Conservation (phyloP, 2,888 invertebrate genomes). For the Megalurothrips usitatus region DNA sequence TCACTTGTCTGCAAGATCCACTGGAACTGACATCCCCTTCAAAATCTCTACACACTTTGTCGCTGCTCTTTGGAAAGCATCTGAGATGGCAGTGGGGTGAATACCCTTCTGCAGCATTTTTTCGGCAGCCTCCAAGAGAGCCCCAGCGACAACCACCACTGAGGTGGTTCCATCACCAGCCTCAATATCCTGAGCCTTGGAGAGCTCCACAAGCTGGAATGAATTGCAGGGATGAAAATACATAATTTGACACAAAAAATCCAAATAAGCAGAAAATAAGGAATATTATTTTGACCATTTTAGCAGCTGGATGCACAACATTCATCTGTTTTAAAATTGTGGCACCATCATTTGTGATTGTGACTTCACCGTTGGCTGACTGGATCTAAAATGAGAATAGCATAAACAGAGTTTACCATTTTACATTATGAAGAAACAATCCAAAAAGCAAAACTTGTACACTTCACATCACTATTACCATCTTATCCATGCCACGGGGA, state of each 20-base stretch:
- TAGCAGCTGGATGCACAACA: constrained; percentile 96
- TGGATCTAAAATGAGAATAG: constrained; percentile 68
- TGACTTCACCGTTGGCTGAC: constrained; percentile 93
- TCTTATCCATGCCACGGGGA: constrained; percentile 99
- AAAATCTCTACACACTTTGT: constrained; percentile 71
- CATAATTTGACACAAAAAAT: neutral
- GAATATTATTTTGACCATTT: constrained; percentile 68
- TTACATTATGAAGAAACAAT: constrained; percentile 23
- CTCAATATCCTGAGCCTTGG: constrained; percentile 97
- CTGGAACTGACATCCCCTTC: constrained; percentile 75
- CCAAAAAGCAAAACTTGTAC: constrained; percentile 29
- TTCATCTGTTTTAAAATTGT: constrained; percentile 99
- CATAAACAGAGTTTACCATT: neutral
- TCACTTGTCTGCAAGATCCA: constrained; percentile 67
- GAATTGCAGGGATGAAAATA: neutral
- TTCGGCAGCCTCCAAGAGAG: constrained; percentile 89
- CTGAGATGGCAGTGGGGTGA: constrained; percentile 96
- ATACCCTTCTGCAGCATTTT: constrained; percentile 89
- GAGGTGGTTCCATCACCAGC: constrained; percentile 99
- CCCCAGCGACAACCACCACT: constrained; percentile 96
- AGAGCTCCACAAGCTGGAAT: constrained; percentile 87
- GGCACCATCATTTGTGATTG: constrained; percentile 99
- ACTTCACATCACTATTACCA: constrained; percentile 60
- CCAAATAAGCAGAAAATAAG: neutral
- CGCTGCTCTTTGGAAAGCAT: constrained; percentile 89